Evolutionary conservation across 2,113 vertebrate species (phyloP).

Genomic region (Upupa epops): DNA sequence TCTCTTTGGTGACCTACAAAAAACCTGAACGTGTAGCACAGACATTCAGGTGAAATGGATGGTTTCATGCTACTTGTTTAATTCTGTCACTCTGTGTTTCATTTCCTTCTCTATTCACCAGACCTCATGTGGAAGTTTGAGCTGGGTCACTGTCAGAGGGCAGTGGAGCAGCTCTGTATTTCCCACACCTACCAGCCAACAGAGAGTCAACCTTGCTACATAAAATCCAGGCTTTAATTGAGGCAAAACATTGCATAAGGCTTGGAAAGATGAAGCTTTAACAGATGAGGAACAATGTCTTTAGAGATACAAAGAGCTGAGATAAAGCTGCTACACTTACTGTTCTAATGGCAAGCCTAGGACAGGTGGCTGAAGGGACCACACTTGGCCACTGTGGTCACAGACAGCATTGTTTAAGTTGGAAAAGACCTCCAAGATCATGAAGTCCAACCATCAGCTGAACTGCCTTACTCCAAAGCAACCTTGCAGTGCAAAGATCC

Average conservation of each 20-base stretch:
- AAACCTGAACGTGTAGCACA: not conserved
- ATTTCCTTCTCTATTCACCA: not conserved
- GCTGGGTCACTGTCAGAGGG: not conserved
- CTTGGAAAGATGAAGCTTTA: not conserved
- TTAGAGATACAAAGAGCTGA: not conserved
- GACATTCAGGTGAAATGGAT: not conserved
- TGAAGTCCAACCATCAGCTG: not conserved
- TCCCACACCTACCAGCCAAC: not conserved
- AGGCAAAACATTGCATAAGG: accelerated
- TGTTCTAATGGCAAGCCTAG: not conserved
- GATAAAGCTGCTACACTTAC: not conserved
- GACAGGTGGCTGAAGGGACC: not conserved
- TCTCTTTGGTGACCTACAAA: not conserved
- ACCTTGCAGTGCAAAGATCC: not conserved
- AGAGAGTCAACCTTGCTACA: not conserved
- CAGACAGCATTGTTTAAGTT: too few species aligned
- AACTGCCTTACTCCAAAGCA: not conserved
- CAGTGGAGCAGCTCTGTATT: not conserved
- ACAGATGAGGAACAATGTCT: not conserved
- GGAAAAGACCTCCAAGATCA: too few species aligned
- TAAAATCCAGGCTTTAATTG: not conserved
- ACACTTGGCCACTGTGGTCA: not conserved
- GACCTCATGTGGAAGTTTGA: not conserved
- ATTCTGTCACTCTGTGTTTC: not conserved
- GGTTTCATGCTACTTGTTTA: not conserved